phyloP scores from a whole-genome alignment of 2,797 vertebrate genomes.

The Coracias cyanogaster region DNA sequence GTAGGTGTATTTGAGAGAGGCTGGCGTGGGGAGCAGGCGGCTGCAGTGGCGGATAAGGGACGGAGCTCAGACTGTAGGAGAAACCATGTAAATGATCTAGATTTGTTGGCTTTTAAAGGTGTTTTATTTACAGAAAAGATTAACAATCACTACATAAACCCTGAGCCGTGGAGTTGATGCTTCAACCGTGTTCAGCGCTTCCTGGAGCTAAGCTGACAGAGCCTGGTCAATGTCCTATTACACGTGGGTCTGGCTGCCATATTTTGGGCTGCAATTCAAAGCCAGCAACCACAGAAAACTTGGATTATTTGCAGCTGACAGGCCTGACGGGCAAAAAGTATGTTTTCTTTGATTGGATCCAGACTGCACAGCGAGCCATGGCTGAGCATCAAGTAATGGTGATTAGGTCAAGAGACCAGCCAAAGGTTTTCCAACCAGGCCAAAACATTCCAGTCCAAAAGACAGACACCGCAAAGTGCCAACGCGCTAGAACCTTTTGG shows the following conservation, averaged over 20 bases:
- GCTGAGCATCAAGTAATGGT: not conserved
- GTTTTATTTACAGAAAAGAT: not conserved
- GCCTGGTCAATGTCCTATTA: not conserved
- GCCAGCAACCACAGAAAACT: conserved; percentile 53
- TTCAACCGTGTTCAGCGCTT: not conserved
- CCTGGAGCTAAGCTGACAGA: not conserved
- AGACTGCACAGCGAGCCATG: not conserved
- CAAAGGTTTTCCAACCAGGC: not conserved
- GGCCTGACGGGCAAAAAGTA: conserved; percentile 39
- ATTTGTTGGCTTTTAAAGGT: not conserved
- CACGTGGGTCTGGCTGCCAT: conserved; percentile 30
- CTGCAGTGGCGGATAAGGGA: not conserved
- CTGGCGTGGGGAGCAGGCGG: not conserved
- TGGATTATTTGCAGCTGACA: conserved; percentile 64
- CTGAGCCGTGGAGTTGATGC: not conserved
- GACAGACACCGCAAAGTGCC: not conserved
- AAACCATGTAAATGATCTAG: not conserved
- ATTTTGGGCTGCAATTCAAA: conserved; percentile 67
- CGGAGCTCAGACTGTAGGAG: not conserved
- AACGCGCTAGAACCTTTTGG: not conserved
- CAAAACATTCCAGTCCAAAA: not conserved
- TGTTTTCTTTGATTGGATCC: not conserved
- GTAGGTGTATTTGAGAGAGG: not conserved
- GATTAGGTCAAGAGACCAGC: not conserved
- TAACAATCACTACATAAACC: not conserved